phyloP scores from a whole-genome alignment of 2,888 invertebrate species.

The Troides oblongomaculatus region DNA sequence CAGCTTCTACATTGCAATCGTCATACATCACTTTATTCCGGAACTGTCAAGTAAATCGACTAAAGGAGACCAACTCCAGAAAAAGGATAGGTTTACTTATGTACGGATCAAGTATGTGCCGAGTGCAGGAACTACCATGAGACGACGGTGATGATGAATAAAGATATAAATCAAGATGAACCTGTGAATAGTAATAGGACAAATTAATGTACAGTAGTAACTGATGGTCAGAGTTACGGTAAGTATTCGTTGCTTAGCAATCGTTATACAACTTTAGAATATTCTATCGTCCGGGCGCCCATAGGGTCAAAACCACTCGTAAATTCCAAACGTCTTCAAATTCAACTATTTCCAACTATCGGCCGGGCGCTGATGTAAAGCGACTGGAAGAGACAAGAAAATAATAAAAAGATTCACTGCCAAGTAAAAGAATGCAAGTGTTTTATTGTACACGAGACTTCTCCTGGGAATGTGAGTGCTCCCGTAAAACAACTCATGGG shows the following conservation, averaged over 20 bases:
- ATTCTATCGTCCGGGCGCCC: constrained; percentile 65
- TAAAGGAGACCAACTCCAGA: too few relatives aligned
- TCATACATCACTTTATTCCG: too few relatives aligned
- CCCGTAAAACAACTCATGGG: too few relatives aligned
- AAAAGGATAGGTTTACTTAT: too few relatives aligned
- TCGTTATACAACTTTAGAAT: constrained; percentile 61
- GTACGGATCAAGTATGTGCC: too few relatives aligned
- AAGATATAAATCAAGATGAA: background rate
- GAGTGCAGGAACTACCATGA: too few relatives aligned
- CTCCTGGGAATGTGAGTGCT: too few relatives aligned
- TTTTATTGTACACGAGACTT: too few relatives aligned
- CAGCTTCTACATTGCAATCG: too few relatives aligned
- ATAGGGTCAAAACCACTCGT: constrained; percentile 72
- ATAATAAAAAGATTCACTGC: background rate
- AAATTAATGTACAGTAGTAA: constrained; percentile 15
- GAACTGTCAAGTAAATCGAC: too few relatives aligned
- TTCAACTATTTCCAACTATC: constrained; percentile 78
- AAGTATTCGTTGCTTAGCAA: constrained; percentile 66
- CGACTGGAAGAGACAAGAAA: constrained; percentile 43
- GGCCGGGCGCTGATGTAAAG: constrained; percentile 50
- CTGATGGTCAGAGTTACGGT: constrained; percentile 40
- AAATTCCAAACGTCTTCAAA: constrained; percentile 76
- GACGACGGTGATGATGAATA: background rate
- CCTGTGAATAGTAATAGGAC: background rate
- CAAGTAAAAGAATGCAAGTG: background rate